Conservation (phyloP, 2,888 invertebrate species). For the Corbicula japonica region DNA sequence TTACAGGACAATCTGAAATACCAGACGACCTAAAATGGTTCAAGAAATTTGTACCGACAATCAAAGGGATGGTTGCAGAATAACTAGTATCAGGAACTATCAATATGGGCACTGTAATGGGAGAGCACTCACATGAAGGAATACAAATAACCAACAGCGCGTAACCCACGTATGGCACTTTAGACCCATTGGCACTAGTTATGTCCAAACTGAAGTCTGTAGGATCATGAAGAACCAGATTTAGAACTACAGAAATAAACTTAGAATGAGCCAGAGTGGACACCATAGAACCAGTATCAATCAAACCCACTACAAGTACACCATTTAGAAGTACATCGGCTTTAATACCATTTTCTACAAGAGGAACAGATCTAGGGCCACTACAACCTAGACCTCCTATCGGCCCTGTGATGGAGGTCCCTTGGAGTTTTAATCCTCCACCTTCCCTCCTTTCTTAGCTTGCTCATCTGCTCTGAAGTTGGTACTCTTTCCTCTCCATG, state of each 20-base stretch:
- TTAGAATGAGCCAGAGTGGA: slow-evolving; percentile 1
- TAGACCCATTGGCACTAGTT: too few species aligned
- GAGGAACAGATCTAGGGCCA: background rate
- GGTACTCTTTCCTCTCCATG: too few species aligned
- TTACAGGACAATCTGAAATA: background rate
- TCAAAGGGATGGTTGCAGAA: background rate
- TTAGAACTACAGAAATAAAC: slow-evolving; percentile 1
- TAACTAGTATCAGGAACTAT: slow-evolving; percentile 4
- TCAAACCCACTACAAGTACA: background rate
- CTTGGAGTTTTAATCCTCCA: background rate
- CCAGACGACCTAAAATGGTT: background rate
- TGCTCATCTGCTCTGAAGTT: too few species aligned
- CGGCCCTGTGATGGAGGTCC: slow-evolving; percentile 1
- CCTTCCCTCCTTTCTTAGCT: too few species aligned
- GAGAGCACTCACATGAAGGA: too few species aligned
- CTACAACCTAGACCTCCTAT: slow-evolving; percentile 3
- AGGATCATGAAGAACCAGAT: background rate
- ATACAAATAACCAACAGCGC: background rate
- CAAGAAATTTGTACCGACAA: background rate
- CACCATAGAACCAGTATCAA: slow-evolving; percentile 10
- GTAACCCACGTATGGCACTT: background rate
- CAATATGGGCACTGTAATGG: background rate
- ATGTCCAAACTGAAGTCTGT: too few species aligned
- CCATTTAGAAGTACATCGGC: slow-evolving; percentile 1
- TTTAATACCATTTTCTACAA: background rate